These are phyloP conservation scores for Morphnarchus princeps DNA, from an alignment of 2,113 vertebrate genomes.

Conservation along the genomic window DNA sequence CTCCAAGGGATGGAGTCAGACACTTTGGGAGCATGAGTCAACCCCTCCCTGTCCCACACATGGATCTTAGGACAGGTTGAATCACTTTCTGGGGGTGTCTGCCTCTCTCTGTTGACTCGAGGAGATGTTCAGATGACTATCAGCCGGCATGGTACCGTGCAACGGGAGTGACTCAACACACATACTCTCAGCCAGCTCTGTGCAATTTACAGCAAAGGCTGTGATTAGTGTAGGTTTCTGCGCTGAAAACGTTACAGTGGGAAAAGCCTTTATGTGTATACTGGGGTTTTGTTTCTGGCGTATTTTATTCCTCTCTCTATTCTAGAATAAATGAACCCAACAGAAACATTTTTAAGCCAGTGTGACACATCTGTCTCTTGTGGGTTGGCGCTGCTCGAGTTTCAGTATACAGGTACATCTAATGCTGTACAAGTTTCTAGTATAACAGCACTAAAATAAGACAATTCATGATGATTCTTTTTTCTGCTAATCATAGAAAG, in stretches of 20 bases:
- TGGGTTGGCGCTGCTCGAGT: not conserved
- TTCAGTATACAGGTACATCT: not conserved
- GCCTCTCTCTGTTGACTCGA: not conserved
- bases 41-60: slow-evolving; percentile 46
- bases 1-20: slow-evolving; percentile 22
- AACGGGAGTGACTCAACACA: slow-evolving; percentile 1
- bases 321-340: slow-evolving; percentile 11
- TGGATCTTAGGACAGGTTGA: slow-evolving; percentile 50
- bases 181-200: not conserved
- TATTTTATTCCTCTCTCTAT: not conserved
- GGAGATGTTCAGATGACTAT: slow-evolving; percentile 55
- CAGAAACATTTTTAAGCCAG: slow-evolving; percentile 6
- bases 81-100: slow-evolving; percentile 65
- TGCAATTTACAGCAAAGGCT: not conserved
- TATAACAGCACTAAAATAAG: not conserved
- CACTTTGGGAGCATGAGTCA: slow-evolving; percentile 58
- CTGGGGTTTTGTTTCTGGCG: not conserved
- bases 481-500: not conserved
- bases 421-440: not conserved
- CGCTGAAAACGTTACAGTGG: not conserved
- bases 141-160: not conserved
- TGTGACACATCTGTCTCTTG: slow-evolving; percentile 11
- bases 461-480: not conserved
- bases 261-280: not conserved
- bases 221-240: slow-evolving; percentile 1